Evolutionary conservation across 2,797 vertebrate species (phyloP), one percentile per base, ranked within the genome.

Genomic region (Distichodus sexfasciatus): DNA sequence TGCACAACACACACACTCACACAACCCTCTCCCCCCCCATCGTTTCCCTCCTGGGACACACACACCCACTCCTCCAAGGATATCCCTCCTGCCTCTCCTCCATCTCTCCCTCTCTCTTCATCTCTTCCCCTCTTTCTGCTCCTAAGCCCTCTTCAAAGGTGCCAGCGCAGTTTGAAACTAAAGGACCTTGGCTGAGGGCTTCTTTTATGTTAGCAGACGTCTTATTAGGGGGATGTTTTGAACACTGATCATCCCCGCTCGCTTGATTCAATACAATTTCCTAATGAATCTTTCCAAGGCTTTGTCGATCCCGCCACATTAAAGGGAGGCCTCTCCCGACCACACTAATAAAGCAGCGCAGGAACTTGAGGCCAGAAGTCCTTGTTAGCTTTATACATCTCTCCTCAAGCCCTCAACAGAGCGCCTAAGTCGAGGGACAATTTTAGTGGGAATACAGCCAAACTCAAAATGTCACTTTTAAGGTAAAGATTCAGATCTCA

Each of bases 61-160:
- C 58, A 26, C 28, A 28, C 50, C 51, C 44, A 73, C 70, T 73
- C 73, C 74, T 80, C 72, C 66, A 69, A 78, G 78, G 78, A 76
- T 78, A 80, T 80, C 72, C 78, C 66, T 77, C 62, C 59, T 71
- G 41, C 50, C 44, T 74, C 58, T 74, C 47, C 51, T 23, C 41
- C 28, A 9, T 63, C 66, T 71, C 51, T 23, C 71, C 55, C 67
- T 74, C 68, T 77, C 62, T 29, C 48, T 51, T 41, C 69, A 74
- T 75, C 66, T 64, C 50, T 63, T 57, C 60, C 66, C 54, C 61
- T 62, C 51, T 54, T 72, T 60, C 75, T 75, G 69, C 74, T 71
- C 72, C 72, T 76, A 78, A 74, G 71, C 74, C 74, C 69, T 62
- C 66, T 82, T 83, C 79, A 83, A 83, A 83, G 76, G 54, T 33